These are phyloP conservation scores for human (Homo sapiens) DNA, from an alignment of 2,113 vertebrate genomes.

Conservation along the genomic window GRCh38 chr5:17809001-17809500, in stretches of 20 bases:
- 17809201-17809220: slow-evolving; percentile 46
- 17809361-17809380: background rate
- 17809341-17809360: background rate
- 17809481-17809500: background rate
- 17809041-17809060: slow-evolving; percentile 38
- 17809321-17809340: background rate
- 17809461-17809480: background rate
- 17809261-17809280: slow-evolving; percentile 63
- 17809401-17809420: background rate
- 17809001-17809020: slow-evolving; percentile 72
- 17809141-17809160: background rate
- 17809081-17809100: slow-evolving; percentile 9
- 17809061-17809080: slow-evolving; percentile 46
- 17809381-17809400: too few species aligned
- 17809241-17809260: slow-evolving; percentile 28
- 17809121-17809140: slow-evolving; percentile 53
- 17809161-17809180: slow-evolving; percentile 1
- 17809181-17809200: background rate
- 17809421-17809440: background rate
- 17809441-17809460: background rate
- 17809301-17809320: slow-evolving; percentile 3
- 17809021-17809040: slow-evolving; percentile 72
- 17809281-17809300: background rate
- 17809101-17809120: background rate
- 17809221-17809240: slow-evolving; percentile 39